Evolutionary conservation across 2,113 vertebrate species (phyloP), one percentile per base, ranked within the genome.

Genomic region (Paramormyrops kingsleyae): DNA sequence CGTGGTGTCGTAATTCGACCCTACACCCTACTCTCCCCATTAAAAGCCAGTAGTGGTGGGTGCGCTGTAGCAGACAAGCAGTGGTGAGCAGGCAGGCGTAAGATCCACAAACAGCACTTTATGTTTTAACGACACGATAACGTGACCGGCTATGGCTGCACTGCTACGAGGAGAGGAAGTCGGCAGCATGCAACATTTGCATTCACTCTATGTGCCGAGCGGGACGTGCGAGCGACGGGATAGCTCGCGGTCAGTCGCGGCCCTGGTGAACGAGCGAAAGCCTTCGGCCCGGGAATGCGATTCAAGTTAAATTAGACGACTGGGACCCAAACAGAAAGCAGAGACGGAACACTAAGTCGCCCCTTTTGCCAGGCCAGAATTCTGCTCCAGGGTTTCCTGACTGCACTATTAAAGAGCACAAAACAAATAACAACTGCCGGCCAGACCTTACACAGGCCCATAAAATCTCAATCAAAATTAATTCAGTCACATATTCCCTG

Each of bases 351-450:
- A 31, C 56, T 19, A 17, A n/a, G 52, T 13, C 83, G 4, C 85
- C 92, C 15, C 74, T 88, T 91, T 92, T 94, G 93, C 93, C 94
- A 92, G 92, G 88, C 87, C 56, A 88, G 83, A 90, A 87, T 91
- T 91, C 50, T 52, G 88, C 24, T 80, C 74, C 1, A 74, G 19
- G 89, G 91, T 90, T 91, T 91, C 93, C 91, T 92, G 89, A 91
- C 91, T 89, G 85, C 91, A 93, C 93, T 93, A 88, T 92, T 86
- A 59, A 89, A 86, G 83, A 46, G 87, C 91, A 92, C 92, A 94
- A 94, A 94, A 93, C 93, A 94, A 94, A 95, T 91, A 93, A 42
- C 85, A 91, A 89, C 4, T 66, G 90, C 91, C 19, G 86, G 87
- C 74, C 83, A 91, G 4, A 62, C 90, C 27, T 59, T 89, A 89